Conservation (phyloP, 2,797 vertebrate genomes). For the Cryptoblepharus egeriae region DNA sequence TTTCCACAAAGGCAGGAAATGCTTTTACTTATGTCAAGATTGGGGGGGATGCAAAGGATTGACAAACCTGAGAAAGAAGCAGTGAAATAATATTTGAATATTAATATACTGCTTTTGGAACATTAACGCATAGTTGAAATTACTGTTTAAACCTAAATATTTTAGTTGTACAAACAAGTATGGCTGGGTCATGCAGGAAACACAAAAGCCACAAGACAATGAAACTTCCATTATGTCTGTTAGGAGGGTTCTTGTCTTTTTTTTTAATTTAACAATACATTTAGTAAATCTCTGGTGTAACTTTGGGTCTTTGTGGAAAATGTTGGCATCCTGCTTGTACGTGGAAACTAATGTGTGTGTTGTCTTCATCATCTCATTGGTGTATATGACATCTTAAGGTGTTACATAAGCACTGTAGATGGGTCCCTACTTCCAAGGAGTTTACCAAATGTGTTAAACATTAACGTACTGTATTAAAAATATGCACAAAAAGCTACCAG, state of each 20-base stretch:
- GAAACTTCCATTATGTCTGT: constrained; percentile 61
- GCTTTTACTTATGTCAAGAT: constrained; percentile 61
- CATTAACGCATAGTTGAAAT: constrained; percentile 43
- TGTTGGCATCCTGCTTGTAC: not conserved
- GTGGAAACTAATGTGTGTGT: not conserved
- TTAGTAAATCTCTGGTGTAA: not conserved
- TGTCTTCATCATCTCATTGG: not conserved
- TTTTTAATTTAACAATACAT: constrained; percentile 53
- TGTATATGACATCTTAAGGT: too few species aligned
- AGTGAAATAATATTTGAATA: constrained; percentile 58
- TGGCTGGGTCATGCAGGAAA: constrained; percentile 37
- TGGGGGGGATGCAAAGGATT: constrained; percentile 2
- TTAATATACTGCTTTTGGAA: constrained; percentile 55
- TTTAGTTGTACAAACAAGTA: constrained; percentile 40
- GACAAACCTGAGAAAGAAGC: constrained; percentile 58
- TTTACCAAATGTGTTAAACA: too few species aligned
- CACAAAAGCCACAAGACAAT: constrained; percentile 49
- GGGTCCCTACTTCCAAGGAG: too few species aligned
- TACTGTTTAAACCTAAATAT: constrained; percentile 33
- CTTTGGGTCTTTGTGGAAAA: not conserved
- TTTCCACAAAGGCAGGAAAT: constrained; percentile 58
- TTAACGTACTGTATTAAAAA: too few species aligned
- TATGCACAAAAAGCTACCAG: too few species aligned
- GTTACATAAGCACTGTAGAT: too few species aligned
- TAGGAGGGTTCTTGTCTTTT: constrained; percentile 47